These are phyloP conservation scores for Sitta europaea DNA, from an alignment of 2,113 vertebrate genomes.

Conservation along the genomic window DNA sequence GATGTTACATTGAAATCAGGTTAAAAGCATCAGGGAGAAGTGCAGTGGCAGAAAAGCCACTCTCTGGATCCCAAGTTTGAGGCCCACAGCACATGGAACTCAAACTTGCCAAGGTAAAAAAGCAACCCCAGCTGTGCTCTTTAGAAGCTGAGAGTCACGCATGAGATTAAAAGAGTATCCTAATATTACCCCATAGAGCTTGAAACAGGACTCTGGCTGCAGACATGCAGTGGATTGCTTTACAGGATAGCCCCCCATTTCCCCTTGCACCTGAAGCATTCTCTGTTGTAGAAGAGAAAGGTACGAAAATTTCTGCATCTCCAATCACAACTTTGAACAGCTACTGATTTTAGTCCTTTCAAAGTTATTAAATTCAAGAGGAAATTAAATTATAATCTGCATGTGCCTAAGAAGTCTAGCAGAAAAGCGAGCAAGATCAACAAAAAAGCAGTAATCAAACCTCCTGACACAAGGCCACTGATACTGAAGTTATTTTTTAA, in stretches of 20 bases:
- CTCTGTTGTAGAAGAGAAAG: neutral
- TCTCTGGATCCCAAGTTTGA: neutral
- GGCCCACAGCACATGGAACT: rapidly evolving
- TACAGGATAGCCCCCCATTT: neutral
- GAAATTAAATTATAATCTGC: neutral
- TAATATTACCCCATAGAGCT: neutral
- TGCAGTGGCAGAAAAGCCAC: neutral
- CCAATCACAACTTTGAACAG: neutral
- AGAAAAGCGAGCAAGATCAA: neutral
- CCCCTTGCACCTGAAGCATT: neutral
- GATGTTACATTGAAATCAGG: neutral
- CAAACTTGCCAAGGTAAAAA: neutral
- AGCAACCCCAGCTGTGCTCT: neutral
- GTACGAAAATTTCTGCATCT: neutral
- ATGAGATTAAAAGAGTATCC: neutral
- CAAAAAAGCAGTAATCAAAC: neutral
- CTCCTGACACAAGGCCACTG: neutral
- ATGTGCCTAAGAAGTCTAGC: neutral
- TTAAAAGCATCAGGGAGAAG: neutral
- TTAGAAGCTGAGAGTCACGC: neutral
- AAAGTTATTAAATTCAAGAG: neutral
- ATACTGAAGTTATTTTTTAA: neutral
- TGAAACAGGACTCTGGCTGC: neutral
- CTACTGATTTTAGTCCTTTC: neutral
- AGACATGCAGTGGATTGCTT: neutral